Percentiles rank a stretch among this genome's conserved stretches.
These are phyloP conservation scores for Sterna hirundo DNA, from an alignment of 2,113 vertebrate species.

Conservation along the genomic window DNA sequence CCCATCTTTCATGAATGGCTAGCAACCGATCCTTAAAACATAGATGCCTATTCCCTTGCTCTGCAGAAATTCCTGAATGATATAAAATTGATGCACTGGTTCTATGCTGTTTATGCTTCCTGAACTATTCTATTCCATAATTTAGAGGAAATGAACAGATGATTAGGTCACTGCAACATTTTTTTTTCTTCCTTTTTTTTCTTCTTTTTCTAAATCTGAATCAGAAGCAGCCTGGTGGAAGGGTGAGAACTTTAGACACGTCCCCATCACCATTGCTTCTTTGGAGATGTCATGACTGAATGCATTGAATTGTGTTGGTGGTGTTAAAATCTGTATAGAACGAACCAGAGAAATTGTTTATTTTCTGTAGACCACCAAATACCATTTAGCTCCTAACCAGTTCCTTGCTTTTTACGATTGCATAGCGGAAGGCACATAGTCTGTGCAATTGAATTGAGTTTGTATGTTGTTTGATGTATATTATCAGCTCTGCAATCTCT, in stretches of 20 bases:
- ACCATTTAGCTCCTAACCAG: neutral
- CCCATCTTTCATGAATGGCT: neutral
- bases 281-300: neutral
- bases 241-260: neutral
- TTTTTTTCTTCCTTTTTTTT: fast-evolving
- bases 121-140: neutral
- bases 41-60: neutral
- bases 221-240: neutral
- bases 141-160: neutral
- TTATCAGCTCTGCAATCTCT: neutral
- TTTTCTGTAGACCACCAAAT: neutral
- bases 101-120: neutral
- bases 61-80: neutral
- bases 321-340: neutral
- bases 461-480: neutral
- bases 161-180: neutral
- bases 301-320: neutral
- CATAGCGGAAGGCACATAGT: neutral
- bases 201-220: neutral
- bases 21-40: neutral
- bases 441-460: neutral
- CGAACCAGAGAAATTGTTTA: neutral
- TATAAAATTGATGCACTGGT: neutral
- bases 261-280: neutral
- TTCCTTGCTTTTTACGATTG: neutral